A percentile compares a stretch with the other conserved stretches of the same genome.
These are phyloP conservation scores for Thalassophryne amazonica DNA, from an alignment of 2,797 vertebrate genomes.

Conservation along the genomic window DNA sequence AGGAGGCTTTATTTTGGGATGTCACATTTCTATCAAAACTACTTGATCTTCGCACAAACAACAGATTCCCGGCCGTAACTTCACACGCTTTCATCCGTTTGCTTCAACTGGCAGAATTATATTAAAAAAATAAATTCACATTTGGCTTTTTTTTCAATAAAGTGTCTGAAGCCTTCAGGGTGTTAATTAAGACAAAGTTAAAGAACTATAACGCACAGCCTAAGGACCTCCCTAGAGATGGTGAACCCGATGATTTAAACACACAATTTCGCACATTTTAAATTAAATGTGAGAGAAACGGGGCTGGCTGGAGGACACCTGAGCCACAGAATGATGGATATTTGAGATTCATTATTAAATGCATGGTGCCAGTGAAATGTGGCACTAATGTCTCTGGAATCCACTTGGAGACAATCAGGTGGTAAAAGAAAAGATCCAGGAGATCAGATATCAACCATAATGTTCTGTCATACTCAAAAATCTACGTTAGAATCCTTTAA, in stretches of 20 bases:
- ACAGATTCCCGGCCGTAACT: constrained; percentile 6
- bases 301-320: background rate
- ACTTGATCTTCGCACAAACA: constrained; percentile 12
- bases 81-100: background rate
- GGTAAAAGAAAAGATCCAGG: too few relatives aligned
- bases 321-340: constrained; percentile 1
- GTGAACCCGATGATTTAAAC: background rate
- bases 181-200: constrained; percentile 54
- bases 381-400: constrained; percentile 4
- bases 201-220: constrained; percentile 29
- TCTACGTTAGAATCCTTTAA: too few relatives aligned
- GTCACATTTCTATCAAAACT: constrained; percentile 43
- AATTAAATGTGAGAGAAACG: constrained; percentile 33
- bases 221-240: constrained; percentile 43
- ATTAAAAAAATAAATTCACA: constrained; percentile 7
- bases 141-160: background rate
- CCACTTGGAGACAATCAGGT: constrained; percentile 11
- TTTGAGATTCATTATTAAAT: constrained; percentile 18
- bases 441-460: too few relatives aligned
- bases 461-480: too few relatives aligned
- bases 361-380: background rate
- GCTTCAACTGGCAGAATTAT: constrained; percentile 5
- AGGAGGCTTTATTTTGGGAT: constrained; percentile 36
- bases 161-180: constrained; percentile 20
- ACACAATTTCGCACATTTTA: constrained; percentile 8